Evolutionary conservation across 2,797 vertebrate genomes (phyloP).

Genomic region (Enteromius paludinosus): DNA sequence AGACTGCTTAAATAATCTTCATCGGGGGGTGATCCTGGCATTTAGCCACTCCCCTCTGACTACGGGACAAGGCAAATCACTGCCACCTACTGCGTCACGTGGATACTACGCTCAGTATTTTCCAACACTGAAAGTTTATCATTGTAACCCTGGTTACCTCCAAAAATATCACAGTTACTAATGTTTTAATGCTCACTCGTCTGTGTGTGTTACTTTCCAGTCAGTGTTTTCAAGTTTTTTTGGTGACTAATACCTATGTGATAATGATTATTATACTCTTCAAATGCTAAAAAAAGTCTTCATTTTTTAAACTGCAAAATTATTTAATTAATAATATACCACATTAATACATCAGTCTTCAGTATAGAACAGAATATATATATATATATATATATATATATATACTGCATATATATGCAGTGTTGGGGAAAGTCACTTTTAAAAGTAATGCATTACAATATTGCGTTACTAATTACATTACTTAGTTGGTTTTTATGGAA

Average conservation of each 20-base stretch:
- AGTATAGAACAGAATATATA: neutral
- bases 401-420: no score
- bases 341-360: neutral
- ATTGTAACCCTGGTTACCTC: neutral
- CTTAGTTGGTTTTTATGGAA: no score
- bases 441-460: no score
- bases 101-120: neutral
- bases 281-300: neutral
- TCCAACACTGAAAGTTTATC: neutral
- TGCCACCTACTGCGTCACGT: conserved; percentile 40
- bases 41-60: conserved; percentile 33
- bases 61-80: conserved; percentile 38
- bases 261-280: neutral
- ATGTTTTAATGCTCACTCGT: neutral
- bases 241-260: neutral
- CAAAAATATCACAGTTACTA: conserved; percentile 2
- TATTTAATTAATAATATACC: neutral
- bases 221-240: neutral
- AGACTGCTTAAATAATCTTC: conserved; percentile 17
- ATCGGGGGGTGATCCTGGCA: conserved; percentile 22
- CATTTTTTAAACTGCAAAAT: neutral
- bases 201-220: neutral
- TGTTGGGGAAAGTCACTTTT: no score
- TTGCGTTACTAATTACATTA: no score
- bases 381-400: no score